phyloP scores from a whole-genome alignment of 2,113 vertebrate species.

The Chaetorhynchus papuensis region DNA sequence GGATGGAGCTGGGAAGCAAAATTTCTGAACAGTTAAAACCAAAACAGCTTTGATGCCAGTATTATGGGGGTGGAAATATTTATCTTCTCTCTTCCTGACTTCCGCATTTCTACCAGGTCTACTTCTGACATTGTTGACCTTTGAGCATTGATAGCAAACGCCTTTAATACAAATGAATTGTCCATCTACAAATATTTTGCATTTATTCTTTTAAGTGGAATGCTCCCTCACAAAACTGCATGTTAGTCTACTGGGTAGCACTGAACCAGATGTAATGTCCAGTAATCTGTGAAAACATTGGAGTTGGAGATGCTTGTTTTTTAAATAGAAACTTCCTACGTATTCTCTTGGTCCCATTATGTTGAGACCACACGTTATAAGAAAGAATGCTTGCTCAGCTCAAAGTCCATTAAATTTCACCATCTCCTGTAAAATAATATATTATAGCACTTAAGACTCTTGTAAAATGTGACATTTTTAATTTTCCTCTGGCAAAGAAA shows the following conservation, averaged over 20 bases:
- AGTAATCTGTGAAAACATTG: neutral
- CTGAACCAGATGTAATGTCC: neutral
- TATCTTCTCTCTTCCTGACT: neutral
- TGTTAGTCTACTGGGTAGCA: neutral
- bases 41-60: rapidly evolving
- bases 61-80: neutral
- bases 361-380: neutral
- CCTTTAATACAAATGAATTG: neutral
- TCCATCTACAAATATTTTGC: neutral
- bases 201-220: neutral
- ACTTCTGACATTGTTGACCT: rapidly evolving
- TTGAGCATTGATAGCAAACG: neutral
- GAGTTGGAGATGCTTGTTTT: neutral
- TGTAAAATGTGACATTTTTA: neutral
- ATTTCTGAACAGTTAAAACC: neutral
- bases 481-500: neutral
- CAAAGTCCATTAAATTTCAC: neutral
- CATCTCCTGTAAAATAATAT: neutral
- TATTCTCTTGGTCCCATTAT: neutral
- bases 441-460: neutral
- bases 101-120: neutral
- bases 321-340: neutral
- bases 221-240: neutral
- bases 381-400: neutral
- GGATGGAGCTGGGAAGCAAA: neutral